These are phyloP conservation scores for Agrotis segetum DNA, from an alignment of 2,888 invertebrate genomes.

Conservation along the genomic window DNA sequence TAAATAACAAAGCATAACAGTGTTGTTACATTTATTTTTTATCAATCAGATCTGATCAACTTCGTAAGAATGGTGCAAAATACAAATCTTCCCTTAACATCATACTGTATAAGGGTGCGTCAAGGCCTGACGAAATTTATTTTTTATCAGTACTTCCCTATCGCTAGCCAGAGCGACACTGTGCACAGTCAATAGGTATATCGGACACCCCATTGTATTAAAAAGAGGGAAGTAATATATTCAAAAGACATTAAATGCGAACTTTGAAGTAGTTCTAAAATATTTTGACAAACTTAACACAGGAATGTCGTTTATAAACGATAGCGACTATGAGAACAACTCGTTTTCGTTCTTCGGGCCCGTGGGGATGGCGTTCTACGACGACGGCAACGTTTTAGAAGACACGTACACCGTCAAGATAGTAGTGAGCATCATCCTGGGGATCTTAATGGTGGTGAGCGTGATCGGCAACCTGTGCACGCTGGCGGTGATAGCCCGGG, in stretches of 20 bases:
- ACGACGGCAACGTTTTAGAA: slow-evolving; percentile 56
- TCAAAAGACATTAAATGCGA: background rate
- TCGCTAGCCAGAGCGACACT: slow-evolving; percentile 67
- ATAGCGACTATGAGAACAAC: slow-evolving; percentile 74
- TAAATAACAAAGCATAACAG: background rate
- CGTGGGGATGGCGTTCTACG: slow-evolving; percentile 78
- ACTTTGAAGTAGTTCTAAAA: background rate
- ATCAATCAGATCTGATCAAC: slow-evolving; percentile 1
- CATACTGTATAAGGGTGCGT: slow-evolving; percentile 70
- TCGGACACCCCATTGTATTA: background rate
- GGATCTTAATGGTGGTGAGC: slow-evolving; percentile 92
- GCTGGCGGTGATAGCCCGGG: slow-evolving; percentile 94
- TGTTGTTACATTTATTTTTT: background rate
- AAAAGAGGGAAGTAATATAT: slow-evolving; percentile 13
- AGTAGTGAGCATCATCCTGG: slow-evolving; percentile 89
- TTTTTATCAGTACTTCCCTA: slow-evolving; percentile 70
- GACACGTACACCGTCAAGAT: slow-evolving; percentile 88
- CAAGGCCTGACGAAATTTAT: slow-evolving; percentile 63
- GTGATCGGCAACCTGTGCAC: slow-evolving; percentile 94
- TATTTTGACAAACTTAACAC: background rate
- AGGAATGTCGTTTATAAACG: slow-evolving; percentile 62
- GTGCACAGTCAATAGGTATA: slow-evolving; percentile 33
- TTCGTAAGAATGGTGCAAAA: background rate
- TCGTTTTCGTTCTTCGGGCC: slow-evolving; percentile 81
- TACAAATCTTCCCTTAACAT: slow-evolving; percentile 36